Percentiles rank a stretch among this genome's conserved stretches.
Conservation (phyloP, 2,888 invertebrate species). For the Drosophila pseudotakahashii region DNA sequence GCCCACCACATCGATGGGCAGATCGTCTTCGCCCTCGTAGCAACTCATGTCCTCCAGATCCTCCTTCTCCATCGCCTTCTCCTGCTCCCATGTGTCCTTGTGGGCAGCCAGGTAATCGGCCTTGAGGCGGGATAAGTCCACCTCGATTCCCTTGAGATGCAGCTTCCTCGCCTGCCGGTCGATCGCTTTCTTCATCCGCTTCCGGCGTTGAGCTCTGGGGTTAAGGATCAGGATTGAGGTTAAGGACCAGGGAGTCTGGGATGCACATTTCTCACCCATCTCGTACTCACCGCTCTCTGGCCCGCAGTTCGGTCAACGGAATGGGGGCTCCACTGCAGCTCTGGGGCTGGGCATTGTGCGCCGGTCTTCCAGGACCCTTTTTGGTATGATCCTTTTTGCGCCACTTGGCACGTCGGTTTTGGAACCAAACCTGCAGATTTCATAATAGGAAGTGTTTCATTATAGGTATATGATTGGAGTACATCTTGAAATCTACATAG, state of each 20-base stretch:
- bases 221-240: neutral
- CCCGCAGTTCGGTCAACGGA: constrained; percentile 92
- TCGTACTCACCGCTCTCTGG: constrained; percentile 88
- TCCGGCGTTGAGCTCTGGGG: constrained; percentile 91
- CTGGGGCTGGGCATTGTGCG: constrained; percentile 98
- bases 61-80: neutral
- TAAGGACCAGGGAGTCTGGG: neutral
- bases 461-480: too few relatives aligned
- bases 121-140: constrained; percentile 91
- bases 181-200: constrained; percentile 94
- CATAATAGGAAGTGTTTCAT: too few relatives aligned
- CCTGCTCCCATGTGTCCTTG: constrained; percentile 13
- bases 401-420: constrained; percentile 99
- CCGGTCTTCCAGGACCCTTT: constrained; percentile 98
- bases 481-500: constrained; percentile 93
- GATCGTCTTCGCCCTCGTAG: constrained; percentile 85
- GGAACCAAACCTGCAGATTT: constrained; percentile 99
- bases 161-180: constrained; percentile 95
- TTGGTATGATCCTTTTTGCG: constrained; percentile 99
- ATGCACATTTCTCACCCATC: neutral
- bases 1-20: constrained; percentile 92
- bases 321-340: constrained; percentile 98
- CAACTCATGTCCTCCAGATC: constrained; percentile 7
- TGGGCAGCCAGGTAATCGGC: constrained; percentile 90
- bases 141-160: constrained; percentile 93